Base-by-base conservation (phyloP, 2,113 vertebrate genomes). In the Poeciliopsis prolifica region DNA sequence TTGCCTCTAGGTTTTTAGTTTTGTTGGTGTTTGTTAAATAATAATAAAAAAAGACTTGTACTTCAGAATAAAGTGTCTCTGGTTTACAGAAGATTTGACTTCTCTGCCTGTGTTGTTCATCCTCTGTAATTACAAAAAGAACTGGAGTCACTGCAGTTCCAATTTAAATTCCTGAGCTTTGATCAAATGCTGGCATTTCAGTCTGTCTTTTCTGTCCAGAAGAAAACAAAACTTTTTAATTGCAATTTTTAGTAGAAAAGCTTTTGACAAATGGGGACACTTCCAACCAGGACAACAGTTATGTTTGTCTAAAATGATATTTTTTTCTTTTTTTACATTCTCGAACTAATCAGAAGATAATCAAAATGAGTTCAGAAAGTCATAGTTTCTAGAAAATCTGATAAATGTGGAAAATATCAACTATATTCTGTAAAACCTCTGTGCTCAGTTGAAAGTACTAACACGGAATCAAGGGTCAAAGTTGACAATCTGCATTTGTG, bases 111-210 rank as follows among this genome's bases (percentile, higher is more conserved):
- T 76, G 70, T 77, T 71, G 58, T 85, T 84, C 84, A n/a, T 64
- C 42, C 66, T 85, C 78, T 68, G 65, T 84, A 88, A 87, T 40
- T 51, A 81, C 69, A 79, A 54, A 75, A 54, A 44, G 73, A 64
- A 82, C 83, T 10, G n/a, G 37, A 75, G 75, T 63, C 73, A 75
- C 61, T 5, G 10, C 24, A 84, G 79, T 88, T 86, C 68, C 71
- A 11, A 79, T 85, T 85, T 75, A 65, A 72, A 77, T 65, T 37
- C 44, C 58, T 26, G 58, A 54, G 74, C 63, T n/a, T 6, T 51
- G 64, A 79, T 5, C 48, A 63, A 79, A 75, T 37, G 11, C 11
- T 48, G 42, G 5, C 40, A 37, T 62, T 80, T 37, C 22, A 67
- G 12, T 35, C 51, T 31, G 37, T 77, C 30, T 28, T 62, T 77